Evolutionary conservation across 2,888 invertebrate genomes (phyloP), one percentile per base, ranked within the genome.

Genomic region (Anthoptus insignis): DNA sequence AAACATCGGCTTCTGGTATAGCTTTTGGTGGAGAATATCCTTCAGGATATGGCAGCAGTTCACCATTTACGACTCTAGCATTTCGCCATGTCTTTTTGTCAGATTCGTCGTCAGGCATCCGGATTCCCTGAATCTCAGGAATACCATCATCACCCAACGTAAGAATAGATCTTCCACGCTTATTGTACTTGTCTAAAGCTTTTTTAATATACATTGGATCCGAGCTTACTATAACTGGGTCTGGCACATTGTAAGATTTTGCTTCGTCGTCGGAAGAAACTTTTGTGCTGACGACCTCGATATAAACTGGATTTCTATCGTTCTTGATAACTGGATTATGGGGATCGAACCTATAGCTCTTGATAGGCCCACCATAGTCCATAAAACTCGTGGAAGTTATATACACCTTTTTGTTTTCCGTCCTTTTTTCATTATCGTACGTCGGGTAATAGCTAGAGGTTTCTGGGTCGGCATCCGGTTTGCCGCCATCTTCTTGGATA

Each of bases 41-140:
- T 76, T 95, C 94, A 53, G 96, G 96, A 75, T 97, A 96, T 16
- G 97, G 96, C 50, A 97, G 93, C 56, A 98, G 86, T 82, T 97
- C 96, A 60, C 97, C 97, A 78, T 98, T 97, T 50, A 98, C 97
- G 13, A 98, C 97, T 70, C 98, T 94, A 0, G 98, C 98, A 84
- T 98, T 98, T 60, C 98, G 94, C 98, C 98, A 98, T 0, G 96
- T 96, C 81, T 97, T 97, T 71, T 96, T 96, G 77, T 97, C 97
- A 54, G 96, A 96, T 63, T 97, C 97, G 73, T 97, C 97, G 78
- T 98, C 98, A 0, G 98, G 98, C 42, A 97, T 96, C 65, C 98
- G 94, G 0, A 97, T 95, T 0, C 97, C 97, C 59, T 97, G 96
- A 50, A 98, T 96, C 56, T 97, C 95, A 0, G 97, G 97, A 24